A percentile compares a stretch with the other conserved stretches of the same genome.
Evolutionary conservation across 2,888 invertebrate genomes (phyloP).

Genomic region (Resseliella maxima): DNA sequence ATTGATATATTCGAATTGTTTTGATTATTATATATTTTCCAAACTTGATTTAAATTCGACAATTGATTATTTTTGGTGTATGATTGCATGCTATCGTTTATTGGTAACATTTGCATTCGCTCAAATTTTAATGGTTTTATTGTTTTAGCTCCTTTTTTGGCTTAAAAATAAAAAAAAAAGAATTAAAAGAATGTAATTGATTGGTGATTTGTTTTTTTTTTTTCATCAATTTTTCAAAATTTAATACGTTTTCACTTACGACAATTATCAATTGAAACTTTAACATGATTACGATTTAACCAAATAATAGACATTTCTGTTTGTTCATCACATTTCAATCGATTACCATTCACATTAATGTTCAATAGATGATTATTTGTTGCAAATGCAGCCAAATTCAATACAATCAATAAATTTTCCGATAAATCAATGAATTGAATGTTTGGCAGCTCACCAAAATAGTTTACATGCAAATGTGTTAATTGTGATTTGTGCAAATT

Average conservation of each 20-base stretch:
- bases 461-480: slow-evolving; percentile 69
- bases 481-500: slow-evolving; percentile 73
- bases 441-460: slow-evolving; percentile 71
- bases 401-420: slow-evolving; percentile 72
- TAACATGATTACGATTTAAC: slow-evolving; percentile 62
- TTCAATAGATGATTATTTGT: slow-evolving; percentile 69
- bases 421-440: slow-evolving; percentile 72
- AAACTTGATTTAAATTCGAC: neutral
- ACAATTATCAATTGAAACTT: slow-evolving; percentile 62
- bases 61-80: too few relatives aligned
- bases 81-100: neutral
- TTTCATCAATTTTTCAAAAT: neutral
- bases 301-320: slow-evolving; percentile 62
- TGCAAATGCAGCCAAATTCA: slow-evolving; percentile 69
- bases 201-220: neutral
- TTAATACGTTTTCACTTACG: slow-evolving; percentile 54
- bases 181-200: too few relatives aligned
- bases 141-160: neutral
- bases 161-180: neutral
- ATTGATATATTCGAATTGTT: neutral
- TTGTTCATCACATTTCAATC: slow-evolving; percentile 70
- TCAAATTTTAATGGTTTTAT: slow-evolving; percentile 60
- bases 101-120: slow-evolving; percentile 61
- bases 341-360: slow-evolving; percentile 71
- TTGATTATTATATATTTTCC: slow-evolving; percentile 13